Evolutionary conservation across 2,797 vertebrate genomes (phyloP).

Genomic region (Urophycis tenuis): DNA sequence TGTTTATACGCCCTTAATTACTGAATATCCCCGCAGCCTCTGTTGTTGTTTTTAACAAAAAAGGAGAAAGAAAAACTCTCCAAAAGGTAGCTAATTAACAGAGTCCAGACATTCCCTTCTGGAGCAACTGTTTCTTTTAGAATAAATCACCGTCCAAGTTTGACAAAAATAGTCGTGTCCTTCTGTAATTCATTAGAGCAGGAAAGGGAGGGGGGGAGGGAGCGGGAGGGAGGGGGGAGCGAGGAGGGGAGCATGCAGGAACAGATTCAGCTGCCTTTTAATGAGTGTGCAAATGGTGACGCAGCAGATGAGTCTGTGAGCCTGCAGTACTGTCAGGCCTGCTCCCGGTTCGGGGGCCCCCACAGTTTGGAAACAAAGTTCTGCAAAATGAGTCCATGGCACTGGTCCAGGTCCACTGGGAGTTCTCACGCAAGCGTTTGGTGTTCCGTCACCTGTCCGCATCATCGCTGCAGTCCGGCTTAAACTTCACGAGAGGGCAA

Average conservation of each 20-base stretch:
- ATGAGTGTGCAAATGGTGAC: constrained; percentile 33
- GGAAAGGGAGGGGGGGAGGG: neutral
- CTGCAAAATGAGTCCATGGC: constrained; percentile 41
- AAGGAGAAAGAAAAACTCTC: neutral
- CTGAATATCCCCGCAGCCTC: neutral
- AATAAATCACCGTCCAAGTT: neutral
- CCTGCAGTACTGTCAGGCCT: constrained; percentile 22
- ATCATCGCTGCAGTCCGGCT: neutral
- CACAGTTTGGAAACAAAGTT: constrained; percentile 6
- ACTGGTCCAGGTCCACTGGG: neutral
- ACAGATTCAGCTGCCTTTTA: constrained; percentile 35
- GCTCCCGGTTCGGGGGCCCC: constrained; percentile 27
- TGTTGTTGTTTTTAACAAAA: neutral
- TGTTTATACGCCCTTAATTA: neutral
- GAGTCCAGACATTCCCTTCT: neutral
- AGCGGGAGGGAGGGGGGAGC: neutral
- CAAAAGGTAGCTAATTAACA: neutral
- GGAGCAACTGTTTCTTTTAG: neutral
- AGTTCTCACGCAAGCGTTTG: neutral
- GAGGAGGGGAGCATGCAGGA: neutral
- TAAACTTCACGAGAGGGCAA: constrained; percentile 5
- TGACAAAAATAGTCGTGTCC: constrained; percentile 30
- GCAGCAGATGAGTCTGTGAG: constrained; percentile 33
- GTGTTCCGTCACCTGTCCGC: neutral
- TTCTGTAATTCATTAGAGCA: constrained; percentile 29